Evolutionary conservation across 2,797 vertebrate genomes (phyloP).

Genomic region (Prunella strophiata): DNA sequence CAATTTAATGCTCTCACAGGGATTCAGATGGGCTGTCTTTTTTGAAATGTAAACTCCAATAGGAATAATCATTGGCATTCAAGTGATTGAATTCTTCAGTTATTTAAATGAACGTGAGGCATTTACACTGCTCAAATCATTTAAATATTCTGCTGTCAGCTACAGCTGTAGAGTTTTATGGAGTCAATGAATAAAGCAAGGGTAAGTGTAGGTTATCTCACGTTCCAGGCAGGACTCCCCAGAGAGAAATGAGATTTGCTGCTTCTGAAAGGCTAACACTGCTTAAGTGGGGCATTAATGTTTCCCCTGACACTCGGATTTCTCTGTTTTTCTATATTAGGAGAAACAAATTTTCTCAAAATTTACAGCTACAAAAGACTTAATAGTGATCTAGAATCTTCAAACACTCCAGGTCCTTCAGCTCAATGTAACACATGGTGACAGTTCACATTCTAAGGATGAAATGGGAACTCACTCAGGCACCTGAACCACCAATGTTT

Average conservation of each 20-base stretch:
- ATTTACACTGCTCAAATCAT: conserved; percentile 68
- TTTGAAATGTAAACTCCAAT: conserved; percentile 80
- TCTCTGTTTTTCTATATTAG: conserved; percentile 62
- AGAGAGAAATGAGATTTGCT: conserved; percentile 74
- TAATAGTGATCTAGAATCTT: conserved; percentile 42
- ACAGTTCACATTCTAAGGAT: conserved; percentile 46
- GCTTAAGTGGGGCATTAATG: conserved; percentile 66
- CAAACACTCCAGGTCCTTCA: conserved; percentile 17
- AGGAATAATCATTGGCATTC: conserved; percentile 89
- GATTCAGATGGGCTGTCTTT: conserved; percentile 78
- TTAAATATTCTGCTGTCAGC: conserved; percentile 74
- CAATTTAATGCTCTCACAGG: conserved; percentile 83
- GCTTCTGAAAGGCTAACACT: conserved; percentile 73
- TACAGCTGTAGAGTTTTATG: conserved; percentile 71
- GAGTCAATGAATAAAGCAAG: conserved; percentile 57
- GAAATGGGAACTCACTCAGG: not conserved
- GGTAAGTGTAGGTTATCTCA: conserved; percentile 72
- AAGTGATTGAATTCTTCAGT: conserved; percentile 82
- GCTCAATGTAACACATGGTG: not conserved
- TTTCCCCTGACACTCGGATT: conserved; percentile 57
- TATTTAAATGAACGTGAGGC: conserved; percentile 77
- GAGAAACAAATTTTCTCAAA: conserved; percentile 65
- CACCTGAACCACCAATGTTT: not conserved
- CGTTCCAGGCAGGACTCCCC: conserved; percentile 57
- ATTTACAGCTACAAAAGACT: conserved; percentile 65